Evolutionary conservation across 2,113 vertebrate genomes (phyloP).

Genomic region (Heterocephalus glaber): DNA sequence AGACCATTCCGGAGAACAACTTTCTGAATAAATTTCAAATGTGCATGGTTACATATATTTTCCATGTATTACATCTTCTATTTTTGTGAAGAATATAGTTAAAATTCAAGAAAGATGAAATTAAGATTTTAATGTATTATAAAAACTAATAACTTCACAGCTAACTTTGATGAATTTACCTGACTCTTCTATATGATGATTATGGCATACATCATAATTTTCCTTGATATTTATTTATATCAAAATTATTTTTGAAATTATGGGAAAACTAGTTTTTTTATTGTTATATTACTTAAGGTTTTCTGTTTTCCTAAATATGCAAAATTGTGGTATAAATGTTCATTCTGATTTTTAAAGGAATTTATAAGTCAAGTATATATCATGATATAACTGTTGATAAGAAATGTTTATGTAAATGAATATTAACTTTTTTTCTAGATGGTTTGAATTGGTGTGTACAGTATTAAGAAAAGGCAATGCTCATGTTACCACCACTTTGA

Average conservation of each 20-base stretch:
- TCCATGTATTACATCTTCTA: neutral
- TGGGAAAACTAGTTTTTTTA: neutral
- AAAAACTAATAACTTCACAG: neutral
- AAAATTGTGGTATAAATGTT: neutral
- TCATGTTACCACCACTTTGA: neutral
- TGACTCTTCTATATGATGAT: neutral
- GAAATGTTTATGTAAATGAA: neutral
- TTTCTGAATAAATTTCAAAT: neutral
- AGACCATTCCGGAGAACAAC: neutral
- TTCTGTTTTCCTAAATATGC: neutral
- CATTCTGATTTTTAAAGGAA: neutral
- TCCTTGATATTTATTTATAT: neutral
- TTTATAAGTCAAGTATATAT: neutral
- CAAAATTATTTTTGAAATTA: conserved; percentile 8
- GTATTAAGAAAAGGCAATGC: neutral
- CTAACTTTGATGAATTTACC: neutral
- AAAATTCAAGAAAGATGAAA: neutral
- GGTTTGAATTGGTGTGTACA: neutral
- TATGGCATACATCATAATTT: neutral
- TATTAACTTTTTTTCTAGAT: neutral
- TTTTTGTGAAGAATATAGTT: neutral
- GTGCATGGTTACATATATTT: neutral
- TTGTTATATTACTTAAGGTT: neutral
- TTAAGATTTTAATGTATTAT: neutral
- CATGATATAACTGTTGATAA: neutral